A percentile compares a stretch with the other conserved stretches of the same genome.
Conservation (phyloP, 2,113 vertebrate species). For the Coptodon bakossiorum region DNA sequence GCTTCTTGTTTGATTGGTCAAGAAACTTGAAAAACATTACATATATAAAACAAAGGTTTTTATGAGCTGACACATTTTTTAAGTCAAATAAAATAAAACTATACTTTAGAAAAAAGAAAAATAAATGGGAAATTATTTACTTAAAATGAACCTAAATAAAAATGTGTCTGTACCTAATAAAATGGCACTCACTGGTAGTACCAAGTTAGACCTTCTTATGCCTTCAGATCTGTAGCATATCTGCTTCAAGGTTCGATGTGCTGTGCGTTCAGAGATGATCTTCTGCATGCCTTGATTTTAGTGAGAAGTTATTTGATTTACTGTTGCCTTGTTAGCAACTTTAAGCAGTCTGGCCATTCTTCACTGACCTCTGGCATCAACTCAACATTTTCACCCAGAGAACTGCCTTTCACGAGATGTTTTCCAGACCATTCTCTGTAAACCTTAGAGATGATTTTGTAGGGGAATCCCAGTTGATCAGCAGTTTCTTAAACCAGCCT, state of each 20-base stretch:
- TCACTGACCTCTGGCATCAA: neutral
- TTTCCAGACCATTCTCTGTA: neutral
- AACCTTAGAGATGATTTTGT: neutral
- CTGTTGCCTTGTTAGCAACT: neutral
- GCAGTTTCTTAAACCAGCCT: neutral
- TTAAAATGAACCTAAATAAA: neutral
- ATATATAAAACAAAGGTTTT: neutral
- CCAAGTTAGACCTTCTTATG: neutral
- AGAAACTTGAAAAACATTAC: neutral
- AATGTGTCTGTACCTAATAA: neutral
- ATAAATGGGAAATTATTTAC: neutral
- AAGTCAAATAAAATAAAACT: neutral
- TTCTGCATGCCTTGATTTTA: neutral
- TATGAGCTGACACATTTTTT: neutral
- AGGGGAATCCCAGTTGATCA: neutral
- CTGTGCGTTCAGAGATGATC: neutral
- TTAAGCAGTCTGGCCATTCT: neutral
- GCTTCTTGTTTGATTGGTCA: neutral
- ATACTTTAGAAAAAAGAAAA: neutral
- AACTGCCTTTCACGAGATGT: neutral
- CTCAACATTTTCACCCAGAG: neutral
- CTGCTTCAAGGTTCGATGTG: neutral
- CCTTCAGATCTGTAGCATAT: neutral
- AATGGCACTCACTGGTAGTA: neutral
- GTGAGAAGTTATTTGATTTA: neutral